phyloP scores from a whole-genome alignment of 1,140 invertebrate genomes.

The Agrilus planipennis region DNA sequence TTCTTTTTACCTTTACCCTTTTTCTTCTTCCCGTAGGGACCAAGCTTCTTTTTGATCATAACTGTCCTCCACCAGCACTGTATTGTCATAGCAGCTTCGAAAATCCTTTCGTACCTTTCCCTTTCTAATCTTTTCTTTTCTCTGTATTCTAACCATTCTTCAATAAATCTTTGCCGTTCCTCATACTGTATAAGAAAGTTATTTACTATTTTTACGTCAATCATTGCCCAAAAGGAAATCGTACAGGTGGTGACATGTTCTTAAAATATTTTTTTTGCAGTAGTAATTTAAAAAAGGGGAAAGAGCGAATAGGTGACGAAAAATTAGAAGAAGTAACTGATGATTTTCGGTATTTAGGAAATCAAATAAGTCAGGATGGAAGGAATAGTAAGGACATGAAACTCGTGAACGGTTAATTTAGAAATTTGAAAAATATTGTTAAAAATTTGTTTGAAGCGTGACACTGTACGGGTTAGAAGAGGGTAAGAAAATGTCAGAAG shows the following conservation, averaged over 20 bases:
- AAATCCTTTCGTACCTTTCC: constrained; percentile 12
- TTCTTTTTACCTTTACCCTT: constrained; percentile 26
- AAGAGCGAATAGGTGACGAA: too few relatives aligned
- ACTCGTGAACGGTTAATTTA: too few relatives aligned
- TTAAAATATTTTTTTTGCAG: neutral
- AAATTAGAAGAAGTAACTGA: too few relatives aligned
- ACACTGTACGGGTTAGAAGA: too few relatives aligned
- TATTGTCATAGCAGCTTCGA: constrained; percentile 32
- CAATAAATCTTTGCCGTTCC: constrained; percentile 20
- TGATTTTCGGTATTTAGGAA: neutral
- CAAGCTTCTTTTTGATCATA: constrained; percentile 52
- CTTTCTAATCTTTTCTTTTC: constrained; percentile 18
- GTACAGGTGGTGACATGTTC: too few relatives aligned
- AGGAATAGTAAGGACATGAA: too few relatives aligned
- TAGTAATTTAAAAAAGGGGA: neutral
- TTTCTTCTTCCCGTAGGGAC: constrained; percentile 43
- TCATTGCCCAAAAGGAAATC: too few relatives aligned
- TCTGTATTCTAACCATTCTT: constrained; percentile 22
- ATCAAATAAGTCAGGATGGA: too few relatives aligned
- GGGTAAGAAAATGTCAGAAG: neutral
- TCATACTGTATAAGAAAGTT: constrained; percentile 23
- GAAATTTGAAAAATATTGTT: too few relatives aligned
- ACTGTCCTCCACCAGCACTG: constrained; percentile 59
- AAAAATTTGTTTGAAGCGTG: too few relatives aligned
- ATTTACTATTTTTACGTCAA: too few relatives aligned